phyloP scores from a whole-genome alignment of 2,113 vertebrate species.

The Menidia beryllina region DNA sequence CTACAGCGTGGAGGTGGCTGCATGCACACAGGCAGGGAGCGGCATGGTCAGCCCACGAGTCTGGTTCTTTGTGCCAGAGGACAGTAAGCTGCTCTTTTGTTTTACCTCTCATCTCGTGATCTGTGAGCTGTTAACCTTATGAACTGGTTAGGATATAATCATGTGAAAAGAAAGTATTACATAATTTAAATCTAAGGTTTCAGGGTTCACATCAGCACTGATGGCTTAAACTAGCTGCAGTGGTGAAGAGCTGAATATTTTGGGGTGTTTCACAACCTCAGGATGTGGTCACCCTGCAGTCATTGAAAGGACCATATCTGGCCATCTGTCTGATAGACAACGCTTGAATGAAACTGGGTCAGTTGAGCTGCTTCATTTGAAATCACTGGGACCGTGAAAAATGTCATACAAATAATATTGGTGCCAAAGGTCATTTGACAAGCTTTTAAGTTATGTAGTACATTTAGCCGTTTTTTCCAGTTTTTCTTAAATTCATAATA shows the following conservation, averaged over 20 bases:
- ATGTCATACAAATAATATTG: neutral
- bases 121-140: neutral
- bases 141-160: neutral
- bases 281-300: neutral
- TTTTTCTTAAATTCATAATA: neutral
- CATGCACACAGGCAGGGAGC: constrained; percentile 86
- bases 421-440: neutral
- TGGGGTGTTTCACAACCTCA: neutral
- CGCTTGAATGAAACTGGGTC: neutral
- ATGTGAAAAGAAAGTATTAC: neutral
- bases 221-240: neutral
- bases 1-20: constrained; percentile 87
- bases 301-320: neutral
- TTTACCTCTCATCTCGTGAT: constrained; percentile 43
- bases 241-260: neutral
- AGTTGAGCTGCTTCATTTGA: no score
- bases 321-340: neutral
- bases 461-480: neutral
- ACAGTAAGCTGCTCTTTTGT: constrained; percentile 79
- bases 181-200: neutral
- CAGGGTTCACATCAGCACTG: neutral
- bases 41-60: constrained; percentile 86
- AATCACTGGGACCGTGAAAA: no score
- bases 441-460: neutral
- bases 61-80: constrained; percentile 81